Evolutionary conservation across 2,888 invertebrate genomes (phyloP), one percentile per base, ranked within the genome.

Genomic region (Myopa tessellatipennis): DNA sequence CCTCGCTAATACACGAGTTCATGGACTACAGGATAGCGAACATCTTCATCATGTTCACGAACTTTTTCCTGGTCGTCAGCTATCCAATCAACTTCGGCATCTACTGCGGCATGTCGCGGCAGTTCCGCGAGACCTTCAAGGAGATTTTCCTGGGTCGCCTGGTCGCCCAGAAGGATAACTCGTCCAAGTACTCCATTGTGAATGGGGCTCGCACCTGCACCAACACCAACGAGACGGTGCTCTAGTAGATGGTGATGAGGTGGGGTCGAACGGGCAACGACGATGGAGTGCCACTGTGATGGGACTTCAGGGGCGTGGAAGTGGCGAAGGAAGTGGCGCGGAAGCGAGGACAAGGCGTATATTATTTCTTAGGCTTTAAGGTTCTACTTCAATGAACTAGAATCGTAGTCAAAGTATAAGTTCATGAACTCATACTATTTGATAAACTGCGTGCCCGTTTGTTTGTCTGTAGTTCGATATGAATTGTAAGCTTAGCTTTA

Each of bases 61-160:
- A 98, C 90, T 96, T 98, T 90, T 94, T 96, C 87, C 95, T 98
- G 79, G 94, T 97, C 78, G 92, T 96, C 60, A 96, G 96, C 69
- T 97, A 97, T 89, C 97, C 97, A 14, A 94, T 97, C 78, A 97
- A 98, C 88, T 98, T 98, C 85, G 97, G 96, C 79, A 97, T 98
- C 82, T 98, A 98, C 86, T 98, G 97, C 88, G 97, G 97, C 36
- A 98, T 98, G 98, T 96, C 96, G 52, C 91, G 96, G 52, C 96
- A 96, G 88, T 98, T 98, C 89, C 91, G 98, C 73, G 96, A 97
- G 88, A 98, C 98, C 0, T 98, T 98, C 88, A 96, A 95, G 85
- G 95, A 94, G 84, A 88, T 89, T 18, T 97, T 98, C 86, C 92
- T 95, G 65, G 85, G 86, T 0, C 83, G 85, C 4, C 79, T 85